These are phyloP conservation scores for Bombus huntii DNA, from an alignment of 1,140 invertebrate species.

Conservation along the genomic window DNA sequence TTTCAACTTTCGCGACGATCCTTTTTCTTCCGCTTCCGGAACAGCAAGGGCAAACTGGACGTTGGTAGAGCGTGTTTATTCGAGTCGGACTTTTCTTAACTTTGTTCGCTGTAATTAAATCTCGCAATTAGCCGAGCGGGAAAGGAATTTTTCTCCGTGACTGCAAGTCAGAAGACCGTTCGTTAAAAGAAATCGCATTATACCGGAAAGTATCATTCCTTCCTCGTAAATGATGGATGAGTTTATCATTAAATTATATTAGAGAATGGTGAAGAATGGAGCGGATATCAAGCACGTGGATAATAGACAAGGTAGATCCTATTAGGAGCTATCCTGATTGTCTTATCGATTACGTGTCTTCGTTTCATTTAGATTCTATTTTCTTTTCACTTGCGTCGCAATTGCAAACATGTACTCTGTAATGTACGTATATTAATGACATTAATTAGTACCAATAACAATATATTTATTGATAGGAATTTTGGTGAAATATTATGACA, in stretches of 20 bases:
- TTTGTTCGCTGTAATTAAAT: conserved; percentile 31
- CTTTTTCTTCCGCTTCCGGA: background rate
- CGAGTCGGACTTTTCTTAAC: conserved; percentile 1
- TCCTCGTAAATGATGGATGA: conserved; percentile 36
- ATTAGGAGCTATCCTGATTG: background rate
- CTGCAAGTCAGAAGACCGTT: background rate
- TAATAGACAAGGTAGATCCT: too few species aligned
- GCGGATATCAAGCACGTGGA: background rate
- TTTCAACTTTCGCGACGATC: background rate
- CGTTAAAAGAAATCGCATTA: conserved; percentile 34
- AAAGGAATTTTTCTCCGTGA: conserved; percentile 10
- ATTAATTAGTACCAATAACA: background rate
- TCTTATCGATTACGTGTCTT: background rate
- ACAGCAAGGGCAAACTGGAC: conserved; percentile 10
- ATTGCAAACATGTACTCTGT: too few species aligned
- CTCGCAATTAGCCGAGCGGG: conserved; percentile 34
- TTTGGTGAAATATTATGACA: background rate
- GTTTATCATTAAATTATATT: conserved; percentile 42
- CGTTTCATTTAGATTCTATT: background rate
- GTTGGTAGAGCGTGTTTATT: conserved; percentile 31
- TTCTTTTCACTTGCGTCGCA: background rate
- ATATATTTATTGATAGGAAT: background rate
- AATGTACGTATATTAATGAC: background rate
- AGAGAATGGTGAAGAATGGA: conserved; percentile 21
- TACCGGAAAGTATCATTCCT: conserved; percentile 24